Percentiles rank a stretch among this genome's conserved stretches.
Conservation (phyloP, 2,888 invertebrate genomes). For the Diloba caeruleocephala region DNA sequence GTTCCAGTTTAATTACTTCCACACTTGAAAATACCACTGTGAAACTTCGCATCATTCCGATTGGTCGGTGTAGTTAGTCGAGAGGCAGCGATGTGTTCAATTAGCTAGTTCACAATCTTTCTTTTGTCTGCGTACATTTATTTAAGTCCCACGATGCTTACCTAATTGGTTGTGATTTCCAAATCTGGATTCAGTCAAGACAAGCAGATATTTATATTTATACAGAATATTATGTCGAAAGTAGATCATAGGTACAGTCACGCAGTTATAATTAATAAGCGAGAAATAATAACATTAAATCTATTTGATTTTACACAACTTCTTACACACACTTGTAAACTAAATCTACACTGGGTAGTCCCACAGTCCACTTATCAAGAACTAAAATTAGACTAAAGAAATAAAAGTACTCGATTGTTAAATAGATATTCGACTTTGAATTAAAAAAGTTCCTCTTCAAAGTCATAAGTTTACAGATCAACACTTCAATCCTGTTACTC, state of each 20-base stretch:
- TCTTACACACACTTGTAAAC: background rate
- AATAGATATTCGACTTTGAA: background rate
- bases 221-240: no score
- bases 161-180: no score
- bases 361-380: background rate
- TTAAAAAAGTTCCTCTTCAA: slow-evolving; percentile 13
- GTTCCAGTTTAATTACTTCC: slow-evolving; percentile 2
- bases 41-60: slow-evolving; percentile 5
- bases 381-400: background rate
- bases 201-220: no score
- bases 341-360: background rate
- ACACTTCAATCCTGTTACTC: slow-evolving; percentile 35
- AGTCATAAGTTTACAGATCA: slow-evolving; percentile 8
- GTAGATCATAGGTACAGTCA: no score
- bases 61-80: slow-evolving; percentile 10
- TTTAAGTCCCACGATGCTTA: no score
- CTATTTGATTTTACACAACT: background rate
- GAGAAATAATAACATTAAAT: background rate
- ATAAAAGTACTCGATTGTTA: no score
- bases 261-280: no score
- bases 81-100: slow-evolving; percentile 29
- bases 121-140: slow-evolving; percentile 6
- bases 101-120: slow-evolving; percentile 28
- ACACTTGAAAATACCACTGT: slow-evolving; percentile 7
- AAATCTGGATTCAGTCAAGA: no score